Percentiles rank a stretch among this genome's conserved stretches.
phyloP scores from a whole-genome alignment of 2,797 vertebrate genomes.

The Siniperca scherzeri region DNA sequence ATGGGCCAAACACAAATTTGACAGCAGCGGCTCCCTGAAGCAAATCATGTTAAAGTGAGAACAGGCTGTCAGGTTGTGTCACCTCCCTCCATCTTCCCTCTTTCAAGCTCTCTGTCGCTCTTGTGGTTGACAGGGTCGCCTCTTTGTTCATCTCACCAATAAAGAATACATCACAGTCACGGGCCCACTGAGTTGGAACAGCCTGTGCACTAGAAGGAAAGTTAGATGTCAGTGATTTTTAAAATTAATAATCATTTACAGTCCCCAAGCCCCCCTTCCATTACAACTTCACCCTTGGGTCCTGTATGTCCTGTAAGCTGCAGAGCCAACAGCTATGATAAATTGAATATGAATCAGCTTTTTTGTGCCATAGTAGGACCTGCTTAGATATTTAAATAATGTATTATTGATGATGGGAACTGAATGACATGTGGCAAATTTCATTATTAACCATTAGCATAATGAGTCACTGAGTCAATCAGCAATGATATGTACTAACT shows the following conservation, averaged over 20 bases:
- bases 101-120: constrained; percentile 47
- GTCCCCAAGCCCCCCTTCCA: not conserved
- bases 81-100: constrained; percentile 57
- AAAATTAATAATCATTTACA: constrained; percentile 62
- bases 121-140: constrained; percentile 52
- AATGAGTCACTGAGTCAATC: constrained; percentile 46
- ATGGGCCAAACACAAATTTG: constrained; percentile 74
- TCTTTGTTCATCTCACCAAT: constrained; percentile 63
- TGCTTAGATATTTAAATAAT: constrained; percentile 57
- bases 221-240: constrained; percentile 57
- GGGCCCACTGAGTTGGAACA: constrained; percentile 34
- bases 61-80: constrained; percentile 75
- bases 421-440: constrained; percentile 60
- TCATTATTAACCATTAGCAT: constrained; percentile 38
- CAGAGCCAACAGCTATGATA: constrained; percentile 22
- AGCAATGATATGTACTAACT: constrained; percentile 23
- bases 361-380: constrained; percentile 21
- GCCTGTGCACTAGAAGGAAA: constrained; percentile 33
- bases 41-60: constrained; percentile 77
- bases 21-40: constrained; percentile 71
- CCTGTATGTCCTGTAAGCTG: constrained; percentile 6
- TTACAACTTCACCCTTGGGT: constrained; percentile 22
- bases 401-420: constrained; percentile 56
- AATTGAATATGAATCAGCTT: constrained; percentile 44
- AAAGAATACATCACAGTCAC: constrained; percentile 62